These are phyloP conservation scores for Saccopteryx bilineata DNA, from an alignment of 2,113 vertebrate species.

Conservation along the genomic window DNA sequence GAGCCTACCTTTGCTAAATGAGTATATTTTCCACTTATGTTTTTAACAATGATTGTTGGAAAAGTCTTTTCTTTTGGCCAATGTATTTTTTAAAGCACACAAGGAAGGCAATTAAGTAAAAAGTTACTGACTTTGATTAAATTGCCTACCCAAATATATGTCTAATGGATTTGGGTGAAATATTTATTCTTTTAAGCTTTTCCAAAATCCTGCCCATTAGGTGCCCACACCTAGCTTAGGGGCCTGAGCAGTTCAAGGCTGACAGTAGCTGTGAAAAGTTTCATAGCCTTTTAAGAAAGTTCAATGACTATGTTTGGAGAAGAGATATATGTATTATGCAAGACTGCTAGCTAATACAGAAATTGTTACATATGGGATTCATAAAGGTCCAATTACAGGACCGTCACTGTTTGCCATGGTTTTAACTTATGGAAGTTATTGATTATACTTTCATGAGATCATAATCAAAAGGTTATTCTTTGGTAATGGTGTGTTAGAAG, in stretches of 20 bases:
- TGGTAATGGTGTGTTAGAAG: constrained; percentile 90
- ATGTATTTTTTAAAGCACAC: constrained; percentile 62
- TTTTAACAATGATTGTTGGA: constrained; percentile 38
- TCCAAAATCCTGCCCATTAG: neutral
- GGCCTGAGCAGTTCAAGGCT: constrained; percentile 62
- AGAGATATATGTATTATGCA: constrained; percentile 76
- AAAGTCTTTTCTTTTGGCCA: neutral
- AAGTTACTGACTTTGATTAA: constrained; percentile 62
- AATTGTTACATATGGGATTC: constrained; percentile 86
- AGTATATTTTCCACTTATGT: constrained; percentile 1
- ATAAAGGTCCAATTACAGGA: constrained; percentile 89
- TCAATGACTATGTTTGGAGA: constrained; percentile 73
- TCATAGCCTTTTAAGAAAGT: constrained; percentile 82
- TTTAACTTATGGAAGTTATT: constrained; percentile 90
- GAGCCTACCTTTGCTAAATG: constrained; percentile 19
- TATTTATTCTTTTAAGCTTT: constrained; percentile 65
- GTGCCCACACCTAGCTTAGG: neutral
- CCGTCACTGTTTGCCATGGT: constrained; percentile 88
- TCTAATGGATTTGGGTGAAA: constrained; percentile 36
- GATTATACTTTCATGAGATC: constrained; percentile 92
- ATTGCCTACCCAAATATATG: constrained; percentile 28
- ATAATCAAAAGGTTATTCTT: constrained; percentile 92
- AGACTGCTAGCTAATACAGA: constrained; percentile 77
- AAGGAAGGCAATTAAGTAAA: constrained; percentile 51
- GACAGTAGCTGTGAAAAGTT: constrained; percentile 84